Conservation (phyloP, 2,797 vertebrate species). For the Nyctalus aviator region DNA sequence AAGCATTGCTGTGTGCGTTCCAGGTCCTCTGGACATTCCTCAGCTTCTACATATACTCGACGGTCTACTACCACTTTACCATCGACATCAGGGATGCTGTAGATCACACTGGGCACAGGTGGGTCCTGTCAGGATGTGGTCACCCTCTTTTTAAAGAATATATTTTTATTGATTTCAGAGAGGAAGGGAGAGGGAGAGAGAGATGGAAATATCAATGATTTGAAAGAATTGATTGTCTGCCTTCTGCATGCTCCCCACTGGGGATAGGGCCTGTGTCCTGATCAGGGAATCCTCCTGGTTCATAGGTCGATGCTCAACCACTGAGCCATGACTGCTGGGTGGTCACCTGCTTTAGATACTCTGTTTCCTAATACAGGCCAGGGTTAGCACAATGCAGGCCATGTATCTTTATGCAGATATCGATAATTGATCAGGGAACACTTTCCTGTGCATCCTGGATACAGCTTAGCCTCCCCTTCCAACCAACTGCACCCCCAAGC, state of each 20-base stretch:
- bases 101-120: neutral
- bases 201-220: no score
- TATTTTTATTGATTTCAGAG: no score
- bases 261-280: no score
- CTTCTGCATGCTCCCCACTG: no score
- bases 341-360: neutral
- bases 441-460: no score
- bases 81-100: accelerated
- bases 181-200: no score
- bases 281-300: no score
- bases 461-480: neutral
- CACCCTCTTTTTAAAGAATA: no score
- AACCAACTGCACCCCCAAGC: neutral
- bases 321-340: no score
- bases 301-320: no score
- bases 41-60: accelerated
- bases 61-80: neutral
- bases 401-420: neutral
- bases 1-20: neutral
- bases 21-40: neutral
- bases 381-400: neutral
- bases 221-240: no score
- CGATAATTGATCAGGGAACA: neutral
- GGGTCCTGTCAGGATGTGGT: neutral
- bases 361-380: neutral